A percentile compares a stretch with the other conserved stretches of the same genome.
phyloP scores from a whole-genome alignment of 53 echinoderm and acorn worm species.

The Echinarachnius parma region DNA sequence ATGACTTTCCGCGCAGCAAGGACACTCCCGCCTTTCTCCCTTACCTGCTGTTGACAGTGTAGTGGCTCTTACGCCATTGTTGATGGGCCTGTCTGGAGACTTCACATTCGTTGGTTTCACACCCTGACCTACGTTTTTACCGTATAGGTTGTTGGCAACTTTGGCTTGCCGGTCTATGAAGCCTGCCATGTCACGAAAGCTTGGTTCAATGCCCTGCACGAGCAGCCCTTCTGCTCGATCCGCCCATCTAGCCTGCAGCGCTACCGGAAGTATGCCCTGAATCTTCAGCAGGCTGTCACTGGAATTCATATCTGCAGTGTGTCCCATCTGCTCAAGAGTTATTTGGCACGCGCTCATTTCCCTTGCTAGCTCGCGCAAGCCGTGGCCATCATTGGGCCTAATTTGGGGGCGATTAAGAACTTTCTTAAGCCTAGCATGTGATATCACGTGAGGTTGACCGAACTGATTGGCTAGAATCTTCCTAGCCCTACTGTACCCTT shows the following conservation, averaged over 20 bases:
- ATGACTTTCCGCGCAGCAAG: constrained; percentile 20
- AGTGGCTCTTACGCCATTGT: too few relatives aligned
- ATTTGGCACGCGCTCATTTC: constrained; percentile 55
- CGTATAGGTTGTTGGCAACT: constrained; percentile 33
- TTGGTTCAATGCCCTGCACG: constrained; percentile 3
- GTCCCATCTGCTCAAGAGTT: constrained; percentile 34
- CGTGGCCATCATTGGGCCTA: constrained; percentile 40
- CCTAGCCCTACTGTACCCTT: constrained; percentile 19
- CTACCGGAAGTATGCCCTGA: constrained; percentile 39
- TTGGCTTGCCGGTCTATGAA: constrained; percentile 34
- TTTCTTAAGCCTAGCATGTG: constrained; percentile 26
- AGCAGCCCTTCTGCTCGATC: constrained; percentile 35
- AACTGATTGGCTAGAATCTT: constrained; percentile 36
- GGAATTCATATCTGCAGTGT: constrained; percentile 43
- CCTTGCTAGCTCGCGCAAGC: constrained; percentile 37
- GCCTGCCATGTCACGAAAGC: constrained; percentile 39
- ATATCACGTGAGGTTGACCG: not conserved
- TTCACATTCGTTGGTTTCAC: not conserved
- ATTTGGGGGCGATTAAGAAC: constrained; percentile 34
- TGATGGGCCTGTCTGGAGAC: constrained; percentile 1
- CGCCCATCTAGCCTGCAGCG: constrained; percentile 47
- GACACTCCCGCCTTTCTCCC: not conserved
- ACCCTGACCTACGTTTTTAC: constrained; percentile 16
- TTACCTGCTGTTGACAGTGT: too few relatives aligned
- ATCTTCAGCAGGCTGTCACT: constrained; percentile 49